Evolutionary conservation across 1,140 invertebrate species (phyloP).

Genomic region (Drosophila lacertosa): DNA sequence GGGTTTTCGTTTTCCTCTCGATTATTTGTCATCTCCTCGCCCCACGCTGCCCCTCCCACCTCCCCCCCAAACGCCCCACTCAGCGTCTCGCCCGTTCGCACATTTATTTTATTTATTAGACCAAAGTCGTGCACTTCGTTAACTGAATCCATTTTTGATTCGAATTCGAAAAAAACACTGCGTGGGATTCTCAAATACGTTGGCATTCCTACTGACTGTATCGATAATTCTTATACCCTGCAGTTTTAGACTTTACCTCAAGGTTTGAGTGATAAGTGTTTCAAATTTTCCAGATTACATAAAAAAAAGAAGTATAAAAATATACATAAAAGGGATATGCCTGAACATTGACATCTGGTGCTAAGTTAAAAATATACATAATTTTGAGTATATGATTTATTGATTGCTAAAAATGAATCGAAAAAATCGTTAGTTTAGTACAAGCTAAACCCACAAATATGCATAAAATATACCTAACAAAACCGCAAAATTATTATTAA

Average conservation of each 20-base stretch:
- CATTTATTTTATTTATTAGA: conserved; percentile 62
- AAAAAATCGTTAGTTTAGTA: no score
- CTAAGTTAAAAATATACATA: no score
- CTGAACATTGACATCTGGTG: no score
- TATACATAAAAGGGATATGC: no score
- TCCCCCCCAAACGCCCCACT: background rate
- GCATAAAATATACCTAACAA: no score
- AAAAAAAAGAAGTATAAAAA: no score
- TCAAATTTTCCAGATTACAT: no score
- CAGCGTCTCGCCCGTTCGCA: background rate
- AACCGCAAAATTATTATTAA: no score
- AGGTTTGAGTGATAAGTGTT: no score
- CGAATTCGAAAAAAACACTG: conserved; percentile 51
- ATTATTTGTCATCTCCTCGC: conserved; percentile 6
- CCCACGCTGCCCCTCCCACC: background rate
- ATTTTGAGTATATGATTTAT: no score
- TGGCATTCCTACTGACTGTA: conserved; percentile 18
- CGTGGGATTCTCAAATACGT: conserved; percentile 76
- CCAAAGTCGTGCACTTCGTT: conserved; percentile 80
- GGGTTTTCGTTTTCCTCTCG: conserved; percentile 59
- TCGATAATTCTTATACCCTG: conserved; percentile 20
- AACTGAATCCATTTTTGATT: conserved; percentile 48
- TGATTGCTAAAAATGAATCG: no score
- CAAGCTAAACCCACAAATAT: no score
- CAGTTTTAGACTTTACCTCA: background rate